Evolutionary conservation across 2,888 invertebrate genomes (phyloP).

Genomic region (Drosophila demipolita): DNA sequence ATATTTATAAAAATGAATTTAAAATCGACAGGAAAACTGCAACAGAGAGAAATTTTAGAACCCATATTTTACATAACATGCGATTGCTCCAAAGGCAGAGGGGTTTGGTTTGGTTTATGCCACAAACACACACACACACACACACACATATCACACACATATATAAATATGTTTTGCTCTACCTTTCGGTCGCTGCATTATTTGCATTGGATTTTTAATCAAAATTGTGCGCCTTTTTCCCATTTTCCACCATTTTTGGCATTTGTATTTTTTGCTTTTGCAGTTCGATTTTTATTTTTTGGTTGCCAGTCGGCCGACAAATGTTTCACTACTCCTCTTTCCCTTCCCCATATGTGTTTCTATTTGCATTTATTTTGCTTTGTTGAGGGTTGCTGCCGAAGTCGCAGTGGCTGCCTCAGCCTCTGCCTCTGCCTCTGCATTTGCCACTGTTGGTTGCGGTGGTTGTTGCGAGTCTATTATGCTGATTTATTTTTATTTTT

Average conservation of each 20-base stretch:
- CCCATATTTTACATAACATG: conserved; percentile 53
- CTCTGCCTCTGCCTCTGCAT: background rate
- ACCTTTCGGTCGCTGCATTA: conserved; percentile 53
- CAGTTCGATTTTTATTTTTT: conserved; percentile 29
- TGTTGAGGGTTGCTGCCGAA: conserved; percentile 57
- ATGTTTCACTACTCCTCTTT: background rate
- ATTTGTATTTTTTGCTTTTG: conserved; percentile 35
- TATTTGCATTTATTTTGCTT: conserved; percentile 13
- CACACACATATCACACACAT: background rate
- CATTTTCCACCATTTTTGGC: conserved; percentile 19
- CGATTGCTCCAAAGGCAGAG: background rate
- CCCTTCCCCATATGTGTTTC: conserved; percentile 21
- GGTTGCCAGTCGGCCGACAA: conserved; percentile 24
- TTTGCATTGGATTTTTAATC: conserved; percentile 76
- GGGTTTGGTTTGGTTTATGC: conserved; percentile 8
- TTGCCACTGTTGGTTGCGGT: conserved; percentile 38
- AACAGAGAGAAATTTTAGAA: conserved; percentile 47
- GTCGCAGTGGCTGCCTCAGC: conserved; percentile 3
- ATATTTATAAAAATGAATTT: conserved; percentile 76
- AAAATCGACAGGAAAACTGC: conserved; percentile 72
- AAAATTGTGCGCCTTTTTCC: conserved; percentile 49
- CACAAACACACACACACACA: background rate
- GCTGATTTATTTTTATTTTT: conserved; percentile 78
- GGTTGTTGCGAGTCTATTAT: conserved; percentile 76
- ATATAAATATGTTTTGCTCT: background rate